Conservation (phyloP, 1,140 invertebrate genomes). For the Drosophila equinoxialis region DNA sequence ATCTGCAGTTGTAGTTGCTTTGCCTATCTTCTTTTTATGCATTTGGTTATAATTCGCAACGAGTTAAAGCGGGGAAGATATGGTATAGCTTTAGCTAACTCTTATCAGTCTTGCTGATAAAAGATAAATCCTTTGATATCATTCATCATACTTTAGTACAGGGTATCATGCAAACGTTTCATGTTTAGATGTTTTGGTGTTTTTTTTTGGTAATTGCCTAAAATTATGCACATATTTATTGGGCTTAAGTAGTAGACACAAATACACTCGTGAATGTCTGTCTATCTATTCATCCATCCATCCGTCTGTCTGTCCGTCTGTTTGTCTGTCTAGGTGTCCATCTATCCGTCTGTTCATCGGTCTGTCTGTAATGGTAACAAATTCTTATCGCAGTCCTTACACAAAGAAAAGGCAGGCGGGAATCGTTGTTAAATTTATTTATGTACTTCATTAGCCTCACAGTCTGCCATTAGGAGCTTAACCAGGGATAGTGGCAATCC, state of each 20-base stretch:
- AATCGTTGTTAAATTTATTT: slow-evolving; percentile 54
- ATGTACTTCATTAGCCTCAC: slow-evolving; percentile 53
- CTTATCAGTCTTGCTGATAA: too few species aligned
- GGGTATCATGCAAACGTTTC: neutral
- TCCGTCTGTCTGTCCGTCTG: neutral
- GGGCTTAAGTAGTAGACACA: slow-evolving; percentile 38
- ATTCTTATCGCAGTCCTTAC: slow-evolving; percentile 42
- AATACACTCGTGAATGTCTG: neutral
- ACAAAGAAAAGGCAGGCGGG: slow-evolving; percentile 16
- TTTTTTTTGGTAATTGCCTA: slow-evolving; percentile 37
- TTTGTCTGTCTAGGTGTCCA: neutral
- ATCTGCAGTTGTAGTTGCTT: too few species aligned
- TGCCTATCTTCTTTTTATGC: too few species aligned
- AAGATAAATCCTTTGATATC: too few species aligned
- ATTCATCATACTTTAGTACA: neutral
- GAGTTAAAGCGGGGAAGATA: too few species aligned
- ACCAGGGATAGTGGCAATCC: neutral
- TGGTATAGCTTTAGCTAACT: too few species aligned
- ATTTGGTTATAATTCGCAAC: too few species aligned
- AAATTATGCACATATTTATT: slow-evolving; percentile 53
- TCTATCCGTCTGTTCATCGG: slow-evolving; percentile 2
- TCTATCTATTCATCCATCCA: neutral
- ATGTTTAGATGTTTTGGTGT: neutral
- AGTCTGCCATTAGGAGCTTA: slow-evolving; percentile 22
- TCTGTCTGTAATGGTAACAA: slow-evolving; percentile 37